Evolutionary conservation across 2,797 vertebrate species (phyloP).

Genomic region (Phalanger gymnotis): DNA sequence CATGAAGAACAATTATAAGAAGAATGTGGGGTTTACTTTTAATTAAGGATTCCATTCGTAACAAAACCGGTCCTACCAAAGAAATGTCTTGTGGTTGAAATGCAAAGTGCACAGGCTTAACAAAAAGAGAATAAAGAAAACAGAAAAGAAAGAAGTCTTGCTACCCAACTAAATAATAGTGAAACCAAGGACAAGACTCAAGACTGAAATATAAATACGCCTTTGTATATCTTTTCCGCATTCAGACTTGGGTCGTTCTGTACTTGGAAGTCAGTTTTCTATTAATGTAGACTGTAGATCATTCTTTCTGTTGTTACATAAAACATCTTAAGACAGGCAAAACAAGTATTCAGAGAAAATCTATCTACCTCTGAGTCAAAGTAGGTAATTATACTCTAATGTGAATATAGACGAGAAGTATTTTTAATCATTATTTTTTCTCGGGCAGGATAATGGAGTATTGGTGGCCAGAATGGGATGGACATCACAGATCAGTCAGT

Average conservation of each 20-base stretch:
- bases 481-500: neutral
- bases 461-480: neutral
- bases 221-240: slow-evolving; percentile 51
- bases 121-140: slow-evolving; percentile 63
- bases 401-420: neutral
- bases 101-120: slow-evolving; percentile 58
- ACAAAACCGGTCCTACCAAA: slow-evolving; percentile 64
- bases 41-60: slow-evolving; percentile 50
- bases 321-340: slow-evolving; percentile 30
- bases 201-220: slow-evolving; percentile 7
- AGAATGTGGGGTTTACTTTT: slow-evolving; percentile 72
- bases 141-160: slow-evolving; percentile 57
- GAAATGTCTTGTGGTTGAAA: slow-evolving; percentile 75
- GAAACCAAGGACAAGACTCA: slow-evolving; percentile 45
- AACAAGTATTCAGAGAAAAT: slow-evolving; percentile 36
- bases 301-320: slow-evolving; percentile 51
- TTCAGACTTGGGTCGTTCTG: slow-evolving; percentile 30
- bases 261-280: slow-evolving; percentile 51
- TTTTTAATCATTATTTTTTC: neutral
- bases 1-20: slow-evolving; percentile 68
- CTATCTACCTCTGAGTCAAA: neutral
- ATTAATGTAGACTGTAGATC: slow-evolving; percentile 36
- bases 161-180: slow-evolving; percentile 52
- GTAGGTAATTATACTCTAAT: neutral
- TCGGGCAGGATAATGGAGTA: neutral